Evolutionary conservation across 2,113 vertebrate species (phyloP).

Genomic region (Balaeniceps rex): DNA sequence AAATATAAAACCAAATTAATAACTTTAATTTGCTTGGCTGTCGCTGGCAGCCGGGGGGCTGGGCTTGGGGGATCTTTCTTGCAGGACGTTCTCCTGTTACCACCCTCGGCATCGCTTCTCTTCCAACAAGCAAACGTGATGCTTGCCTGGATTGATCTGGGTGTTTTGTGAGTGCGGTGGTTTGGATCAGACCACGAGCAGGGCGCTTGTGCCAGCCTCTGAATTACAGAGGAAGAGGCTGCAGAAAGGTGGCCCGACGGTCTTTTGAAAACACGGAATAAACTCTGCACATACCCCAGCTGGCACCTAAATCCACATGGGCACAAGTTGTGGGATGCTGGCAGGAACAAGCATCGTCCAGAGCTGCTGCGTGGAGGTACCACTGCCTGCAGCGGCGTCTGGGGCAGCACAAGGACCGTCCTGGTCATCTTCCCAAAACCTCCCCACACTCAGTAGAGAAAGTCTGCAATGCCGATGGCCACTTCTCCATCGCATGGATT

Average conservation of each 20-base stretch:
- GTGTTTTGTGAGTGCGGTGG: fast-evolving
- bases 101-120: not conserved
- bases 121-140: fast-evolving
- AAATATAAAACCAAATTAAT: not conserved
- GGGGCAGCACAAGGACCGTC: not conserved
- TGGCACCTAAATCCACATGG: fast-evolving
- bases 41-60: not conserved
- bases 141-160: fast-evolving
- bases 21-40: not conserved
- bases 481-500: not conserved
- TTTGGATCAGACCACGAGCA: not conserved
- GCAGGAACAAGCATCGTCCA: fast-evolving
- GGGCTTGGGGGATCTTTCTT: not conserved
- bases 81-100: not conserved
- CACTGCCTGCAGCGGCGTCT: fast-evolving
- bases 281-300: fast-evolving
- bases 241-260: not conserved
- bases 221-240: not conserved
- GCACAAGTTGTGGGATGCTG: not conserved
- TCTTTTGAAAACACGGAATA: not conserved
- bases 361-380: not conserved
- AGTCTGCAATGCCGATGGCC: fast-evolving
- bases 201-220: fast-evolving
- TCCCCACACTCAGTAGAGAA: fast-evolving
- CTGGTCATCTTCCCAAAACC: not conserved